Evolutionary conservation across 1,140 invertebrate species (phyloP), one percentile per base, ranked within the genome.

Genomic region (Oncopodura yosiiana): DNA sequence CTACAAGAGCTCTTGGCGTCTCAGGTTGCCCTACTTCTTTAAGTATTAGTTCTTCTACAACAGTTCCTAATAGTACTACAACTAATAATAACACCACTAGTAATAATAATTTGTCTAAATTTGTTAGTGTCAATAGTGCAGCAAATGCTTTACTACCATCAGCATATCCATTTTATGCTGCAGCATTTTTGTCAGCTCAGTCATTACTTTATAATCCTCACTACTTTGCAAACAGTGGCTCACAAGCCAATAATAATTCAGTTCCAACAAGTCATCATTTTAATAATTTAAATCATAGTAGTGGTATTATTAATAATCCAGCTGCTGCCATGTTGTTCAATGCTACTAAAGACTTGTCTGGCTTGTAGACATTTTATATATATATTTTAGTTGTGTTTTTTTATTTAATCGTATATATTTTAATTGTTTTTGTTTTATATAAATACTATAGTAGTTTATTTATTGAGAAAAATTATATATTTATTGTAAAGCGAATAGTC

Each of bases 161-260:
- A 18, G 45, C 59, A 30, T 63, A 63, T 49, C 61, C 61, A 12
- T 58, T 63, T 32, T 63, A 63, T 49, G 61, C 61, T 32, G 61
- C 61, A 2, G 61, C 61, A 24, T 58, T 63, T 44, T 50, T 63
- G 21, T 60, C 57, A 27, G 61, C 61, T 14, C 61, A 63, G 34
- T 60, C 61, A n/a, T 41, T 63, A 12, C 52, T 63, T 11, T 60
- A 60, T 42, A 63, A 52, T 42, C 59, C 53, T 11, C 56, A 52
- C 36, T 58, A 58, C 26, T 53, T 48, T 43, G 16, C 49, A 24
- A 49, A 52, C 9, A 41, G 38, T 16, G 11, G 19, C 38, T 18
- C 38, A 8, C 19, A 9, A 9, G 9, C 42, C 42, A 44, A 18
- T 24, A 24, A 18, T 19, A 41, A 18, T 18, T 19, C 38, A 41